Evolutionary conservation across 2,113 vertebrate genomes (phyloP), one percentile per base, ranked within the genome.

Genomic region (Copsychus sechellarum): DNA sequence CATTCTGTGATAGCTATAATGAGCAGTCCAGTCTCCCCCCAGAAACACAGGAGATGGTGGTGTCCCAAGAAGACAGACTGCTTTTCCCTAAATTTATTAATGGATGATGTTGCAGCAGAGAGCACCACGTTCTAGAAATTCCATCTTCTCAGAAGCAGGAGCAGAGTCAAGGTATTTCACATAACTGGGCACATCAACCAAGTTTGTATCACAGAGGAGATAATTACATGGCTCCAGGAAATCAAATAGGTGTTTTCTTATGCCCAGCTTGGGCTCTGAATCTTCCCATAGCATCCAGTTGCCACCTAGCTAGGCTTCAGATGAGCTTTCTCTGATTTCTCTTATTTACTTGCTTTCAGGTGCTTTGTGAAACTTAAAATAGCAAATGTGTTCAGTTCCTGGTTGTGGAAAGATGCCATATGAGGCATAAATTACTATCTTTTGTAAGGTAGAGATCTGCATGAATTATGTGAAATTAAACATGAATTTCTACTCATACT

Each of bases 181-280:
- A 64, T 6, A 54, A 33, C 33, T 50, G 43, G 45, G 50, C 53
- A 73, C 53, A 51, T 71, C 54, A 88, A 12, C n/a, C 8, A 26
- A 54, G 56, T 11, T 58, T 86, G 47, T 71, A 57, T 89, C 64
- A 80, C 31, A 9, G 60, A 60, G 25, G 2, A 61, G 57, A 83
- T 95, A 86, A 91, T 83, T 92, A 57, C 50, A 42, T 54, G 77
- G 79, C 79, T 40, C 38, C 81, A 72, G 74, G 71, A 92, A 82
- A 83, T 47, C 47, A 70, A 47, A 56, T 51, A 42, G 19, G 48
- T 93, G 16, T 58, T 73, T 34, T 57, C 13, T 34, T 89, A 36
- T 23, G 25, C 43, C 29, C 89, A 57, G 47, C 50, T 62, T 62
- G 51, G 47, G 28, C 51, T 92, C 47, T 79, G 26, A 89, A 81